phyloP scores from a whole-genome alignment of 2,113 vertebrate genomes.

The Clarias macrocephalus region DNA sequence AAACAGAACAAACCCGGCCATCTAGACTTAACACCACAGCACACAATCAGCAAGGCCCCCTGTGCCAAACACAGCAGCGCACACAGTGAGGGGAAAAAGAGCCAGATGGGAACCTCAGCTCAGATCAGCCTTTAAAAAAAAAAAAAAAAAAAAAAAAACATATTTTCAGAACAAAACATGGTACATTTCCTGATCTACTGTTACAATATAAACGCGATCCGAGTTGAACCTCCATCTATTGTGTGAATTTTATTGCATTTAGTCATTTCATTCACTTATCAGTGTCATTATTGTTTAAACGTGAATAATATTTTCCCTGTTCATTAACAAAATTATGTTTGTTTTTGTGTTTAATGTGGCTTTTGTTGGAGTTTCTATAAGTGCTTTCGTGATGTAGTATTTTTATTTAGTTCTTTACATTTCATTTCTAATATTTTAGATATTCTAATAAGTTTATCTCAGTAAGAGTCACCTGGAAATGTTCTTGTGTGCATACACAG shows the following conservation, averaged over 20 bases:
- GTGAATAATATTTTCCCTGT: neutral
- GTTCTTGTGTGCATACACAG: neutral
- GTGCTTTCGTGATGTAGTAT: neutral
- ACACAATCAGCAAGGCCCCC: conserved; percentile 28
- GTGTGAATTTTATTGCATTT: neutral
- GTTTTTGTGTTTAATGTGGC: neutral
- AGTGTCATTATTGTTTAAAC: neutral
- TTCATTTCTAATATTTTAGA: neutral
- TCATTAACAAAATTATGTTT: neutral
- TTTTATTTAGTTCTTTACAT: neutral
- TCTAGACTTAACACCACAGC: conserved; percentile 30
- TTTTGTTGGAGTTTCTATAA: neutral
- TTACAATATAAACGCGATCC: neutral
- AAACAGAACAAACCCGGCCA: conserved; percentile 35
- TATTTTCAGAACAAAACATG: neutral
- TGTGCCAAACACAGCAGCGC: conserved; percentile 31
- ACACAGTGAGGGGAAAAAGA: neutral
- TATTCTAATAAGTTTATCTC: too few species aligned
- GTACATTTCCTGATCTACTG: neutral
- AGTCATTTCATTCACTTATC: neutral
- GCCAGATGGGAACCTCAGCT: conserved; percentile 8
- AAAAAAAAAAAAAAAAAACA: neutral
- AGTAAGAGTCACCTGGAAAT: neutral
- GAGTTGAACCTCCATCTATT: neutral
- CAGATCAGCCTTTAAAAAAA: neutral